Evolutionary conservation across 2,797 vertebrate genomes (phyloP).

Genomic region (Aldrovandia affinis): DNA sequence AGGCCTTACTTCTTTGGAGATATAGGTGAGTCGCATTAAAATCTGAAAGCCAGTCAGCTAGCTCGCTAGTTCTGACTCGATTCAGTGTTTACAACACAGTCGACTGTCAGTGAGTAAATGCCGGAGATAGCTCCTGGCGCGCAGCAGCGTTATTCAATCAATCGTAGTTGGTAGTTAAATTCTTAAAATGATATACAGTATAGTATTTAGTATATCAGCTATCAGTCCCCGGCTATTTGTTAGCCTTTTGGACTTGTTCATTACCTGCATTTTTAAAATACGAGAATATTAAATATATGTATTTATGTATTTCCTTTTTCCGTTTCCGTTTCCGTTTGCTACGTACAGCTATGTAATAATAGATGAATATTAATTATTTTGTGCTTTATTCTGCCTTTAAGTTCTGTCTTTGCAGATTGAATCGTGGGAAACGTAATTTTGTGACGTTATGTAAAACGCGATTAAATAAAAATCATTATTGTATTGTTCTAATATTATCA

Average conservation of each 20-base stretch:
- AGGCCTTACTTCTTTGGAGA: slow-evolving; percentile 72
- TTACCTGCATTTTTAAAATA: too few species aligned
- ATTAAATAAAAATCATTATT: background rate
- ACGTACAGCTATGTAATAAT: background rate
- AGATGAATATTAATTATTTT: background rate
- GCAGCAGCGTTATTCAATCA: background rate
- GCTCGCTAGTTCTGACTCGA: background rate
- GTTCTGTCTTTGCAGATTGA: background rate
- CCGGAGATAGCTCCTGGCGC: background rate
- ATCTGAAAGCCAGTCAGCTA: background rate
- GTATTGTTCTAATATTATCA: background rate
- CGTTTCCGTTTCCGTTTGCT: too few species aligned
- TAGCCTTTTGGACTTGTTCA: too few species aligned
- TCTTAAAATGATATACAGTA: too few species aligned
- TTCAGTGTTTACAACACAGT: background rate
- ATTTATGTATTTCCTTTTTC: too few species aligned
- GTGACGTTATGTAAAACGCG: background rate
- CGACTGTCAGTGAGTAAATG: background rate
- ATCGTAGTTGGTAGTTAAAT: background rate
- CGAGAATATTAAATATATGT: too few species aligned
- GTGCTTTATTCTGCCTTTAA: too few species aligned
- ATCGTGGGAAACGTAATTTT: background rate
- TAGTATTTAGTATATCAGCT: background rate
- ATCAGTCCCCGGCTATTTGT: too few species aligned
- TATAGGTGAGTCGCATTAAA: slow-evolving; percentile 63